These are phyloP conservation scores for Hestina assimilis DNA, from an alignment of 1,140 invertebrate genomes.

Conservation along the genomic window DNA sequence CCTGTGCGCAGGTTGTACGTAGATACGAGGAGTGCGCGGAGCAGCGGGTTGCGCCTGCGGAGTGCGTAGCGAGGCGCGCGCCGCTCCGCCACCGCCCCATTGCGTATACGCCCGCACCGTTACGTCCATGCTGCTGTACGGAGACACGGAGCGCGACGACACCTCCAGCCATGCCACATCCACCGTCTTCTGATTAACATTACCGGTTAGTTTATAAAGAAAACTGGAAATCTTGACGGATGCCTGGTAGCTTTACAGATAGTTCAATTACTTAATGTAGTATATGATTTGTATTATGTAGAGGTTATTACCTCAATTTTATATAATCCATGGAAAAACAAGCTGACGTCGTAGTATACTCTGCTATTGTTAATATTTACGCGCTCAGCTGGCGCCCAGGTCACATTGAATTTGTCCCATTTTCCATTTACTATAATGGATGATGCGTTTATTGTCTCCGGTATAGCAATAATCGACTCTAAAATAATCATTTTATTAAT, in stretches of 20 bases:
- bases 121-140: slow-evolving; percentile 84
- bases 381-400: slow-evolving; percentile 85
- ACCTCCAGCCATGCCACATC: slow-evolving; percentile 70
- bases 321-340: slow-evolving; percentile 73
- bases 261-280: too few species aligned
- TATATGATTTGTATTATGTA: too few species aligned
- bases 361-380: slow-evolving; percentile 90
- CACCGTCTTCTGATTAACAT: slow-evolving; percentile 64
- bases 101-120: slow-evolving; percentile 89
- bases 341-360: slow-evolving; percentile 90
- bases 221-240: too few species aligned
- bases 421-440: slow-evolving; percentile 84
- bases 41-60: slow-evolving; percentile 86
- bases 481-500: slow-evolving; percentile 27
- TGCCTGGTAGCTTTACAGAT: too few species aligned
- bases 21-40: slow-evolving; percentile 82
- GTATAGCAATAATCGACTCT: slow-evolving; percentile 83
- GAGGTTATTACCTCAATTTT: slow-evolving; percentile 73
- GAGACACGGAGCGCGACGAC: slow-evolving; percentile 74
- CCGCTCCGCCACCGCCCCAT: slow-evolving; percentile 86
- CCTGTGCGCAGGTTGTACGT: slow-evolving; percentile 49
- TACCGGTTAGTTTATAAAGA: not conserved
- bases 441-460: slow-evolving; percentile 80
- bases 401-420: slow-evolving; percentile 88
- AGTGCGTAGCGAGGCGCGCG: slow-evolving; percentile 80